A percentile compares a stretch with the other conserved stretches of the same genome.
phyloP scores from a whole-genome alignment of 2,888 invertebrate genomes.

The Anarsia innoxiella region DNA sequence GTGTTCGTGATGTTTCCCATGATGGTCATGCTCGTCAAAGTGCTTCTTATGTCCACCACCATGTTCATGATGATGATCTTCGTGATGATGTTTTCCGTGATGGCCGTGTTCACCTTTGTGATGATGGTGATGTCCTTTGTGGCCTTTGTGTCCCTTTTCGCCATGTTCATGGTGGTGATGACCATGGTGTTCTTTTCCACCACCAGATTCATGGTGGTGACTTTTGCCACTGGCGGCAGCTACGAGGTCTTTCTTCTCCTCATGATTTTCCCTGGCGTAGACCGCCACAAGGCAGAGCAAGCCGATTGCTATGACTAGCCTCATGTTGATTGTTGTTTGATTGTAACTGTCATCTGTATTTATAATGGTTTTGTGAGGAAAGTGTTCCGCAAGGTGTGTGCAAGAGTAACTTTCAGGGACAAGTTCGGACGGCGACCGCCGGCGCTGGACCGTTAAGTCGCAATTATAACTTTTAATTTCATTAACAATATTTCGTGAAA shows the following conservation, averaged over 20 bases:
- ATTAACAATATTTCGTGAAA: too few relatives aligned
- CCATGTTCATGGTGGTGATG: slow-evolving; percentile 64
- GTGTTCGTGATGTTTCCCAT: slow-evolving; percentile 61
- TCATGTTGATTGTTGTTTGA: slow-evolving; percentile 48
- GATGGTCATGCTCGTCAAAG: slow-evolving; percentile 58
- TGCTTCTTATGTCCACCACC: slow-evolving; percentile 65
- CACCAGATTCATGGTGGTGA: slow-evolving; percentile 56
- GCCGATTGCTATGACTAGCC: slow-evolving; percentile 50
- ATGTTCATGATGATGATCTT: slow-evolving; percentile 58
- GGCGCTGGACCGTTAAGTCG: slow-evolving; percentile 54
- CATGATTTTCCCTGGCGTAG: slow-evolving; percentile 48
- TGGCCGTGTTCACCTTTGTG: slow-evolving; percentile 63
- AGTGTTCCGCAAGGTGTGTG: slow-evolving; percentile 50
- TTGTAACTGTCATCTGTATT: slow-evolving; percentile 42
- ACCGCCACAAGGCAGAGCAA: slow-evolving; percentile 58
- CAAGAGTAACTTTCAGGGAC: slow-evolving; percentile 48
- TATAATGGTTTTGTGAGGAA: slow-evolving; percentile 62
- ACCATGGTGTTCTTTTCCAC: slow-evolving; percentile 60
- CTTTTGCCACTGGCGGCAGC: slow-evolving; percentile 56
- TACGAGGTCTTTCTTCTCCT: slow-evolving; percentile 57
- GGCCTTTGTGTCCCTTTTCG: slow-evolving; percentile 60
- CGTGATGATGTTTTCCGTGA: slow-evolving; percentile 62
- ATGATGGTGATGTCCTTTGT: slow-evolving; percentile 66
- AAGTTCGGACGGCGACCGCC: slow-evolving; percentile 34
- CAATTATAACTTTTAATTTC: slow-evolving; percentile 27